Conservation (phyloP, 2,113 vertebrate species). For the Leucopsar rothschildi region DNA sequence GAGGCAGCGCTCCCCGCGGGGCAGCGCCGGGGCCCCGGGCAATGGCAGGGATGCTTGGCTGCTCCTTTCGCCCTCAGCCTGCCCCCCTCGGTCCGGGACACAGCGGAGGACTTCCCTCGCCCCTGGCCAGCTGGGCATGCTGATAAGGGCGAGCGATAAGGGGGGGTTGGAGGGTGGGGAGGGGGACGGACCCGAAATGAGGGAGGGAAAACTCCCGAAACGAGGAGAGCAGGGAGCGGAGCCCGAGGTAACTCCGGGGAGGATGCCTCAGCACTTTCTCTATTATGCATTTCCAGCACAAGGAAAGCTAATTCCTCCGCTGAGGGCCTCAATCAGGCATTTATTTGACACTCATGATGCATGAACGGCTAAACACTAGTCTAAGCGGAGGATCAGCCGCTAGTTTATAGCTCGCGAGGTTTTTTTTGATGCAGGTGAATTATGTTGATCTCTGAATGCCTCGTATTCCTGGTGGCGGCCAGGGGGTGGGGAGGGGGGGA, state of each 20-base stretch:
- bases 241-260: conserved; percentile 6
- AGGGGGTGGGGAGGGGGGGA: too few species aligned
- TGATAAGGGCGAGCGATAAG: not conserved
- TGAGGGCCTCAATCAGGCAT: conserved; percentile 57
- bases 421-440: conserved; percentile 51
- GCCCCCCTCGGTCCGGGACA: not conserved
- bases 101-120: not conserved
- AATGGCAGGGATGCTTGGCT: not conserved
- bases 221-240: not conserved
- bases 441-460: conserved; percentile 16
- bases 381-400: conserved; percentile 55
- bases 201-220: not conserved
- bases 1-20: not conserved
- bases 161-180: too few species aligned
- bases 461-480: not conserved
- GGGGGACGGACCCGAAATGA: not conserved
- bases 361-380: conserved; percentile 48
- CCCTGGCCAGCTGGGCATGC: not conserved
- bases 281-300: not conserved
- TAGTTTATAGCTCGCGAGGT: conserved; percentile 20
- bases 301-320: conserved; percentile 53
- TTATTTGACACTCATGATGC: conserved; percentile 57
- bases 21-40: not conserved
- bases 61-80: not conserved
- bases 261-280: conserved; percentile 50